phyloP scores from a whole-genome alignment of 1,140 invertebrate species.

The Saxidomus purpurata region DNA sequence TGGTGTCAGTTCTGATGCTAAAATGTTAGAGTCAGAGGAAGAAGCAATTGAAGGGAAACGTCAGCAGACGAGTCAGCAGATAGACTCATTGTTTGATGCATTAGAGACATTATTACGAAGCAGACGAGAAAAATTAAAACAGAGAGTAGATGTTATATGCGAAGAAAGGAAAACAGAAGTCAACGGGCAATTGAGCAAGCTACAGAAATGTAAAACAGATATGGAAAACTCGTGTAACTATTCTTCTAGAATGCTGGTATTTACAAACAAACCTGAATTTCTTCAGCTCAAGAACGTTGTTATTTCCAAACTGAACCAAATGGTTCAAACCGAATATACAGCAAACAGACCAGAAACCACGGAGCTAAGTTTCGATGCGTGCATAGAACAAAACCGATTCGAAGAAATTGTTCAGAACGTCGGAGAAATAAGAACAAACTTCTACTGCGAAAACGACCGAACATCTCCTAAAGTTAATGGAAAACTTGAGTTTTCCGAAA shows the following conservation, averaged over 20 bases:
- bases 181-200: background rate
- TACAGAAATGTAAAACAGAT: slow-evolving; percentile 39
- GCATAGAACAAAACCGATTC: slow-evolving; percentile 8
- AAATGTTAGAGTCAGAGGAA: slow-evolving; percentile 26
- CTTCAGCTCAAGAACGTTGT: slow-evolving; percentile 43
- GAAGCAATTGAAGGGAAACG: slow-evolving; percentile 26
- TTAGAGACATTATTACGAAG: background rate
- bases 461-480: slow-evolving; percentile 8
- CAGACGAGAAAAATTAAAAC: slow-evolving; percentile 59
- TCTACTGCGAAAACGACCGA: slow-evolving; percentile 22
- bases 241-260: slow-evolving; percentile 62
- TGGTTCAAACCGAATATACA: slow-evolving; percentile 3
- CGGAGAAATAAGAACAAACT: slow-evolving; percentile 50
- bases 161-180: slow-evolving; percentile 11
- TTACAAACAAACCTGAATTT: slow-evolving; percentile 61
- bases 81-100: slow-evolving; percentile 47
- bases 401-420: slow-evolving; percentile 39
- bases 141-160: slow-evolving; percentile 57
- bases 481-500: background rate
- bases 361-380: slow-evolving; percentile 38
- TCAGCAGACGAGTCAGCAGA: background rate
- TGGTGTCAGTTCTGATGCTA: slow-evolving; percentile 41
- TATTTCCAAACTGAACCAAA: slow-evolving; percentile 7
- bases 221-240: slow-evolving; percentile 67
- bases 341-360: background rate